phyloP scores from a whole-genome alignment of 64 coral and sea anemone species.

The Catalaphyllia jardinei region DNA sequence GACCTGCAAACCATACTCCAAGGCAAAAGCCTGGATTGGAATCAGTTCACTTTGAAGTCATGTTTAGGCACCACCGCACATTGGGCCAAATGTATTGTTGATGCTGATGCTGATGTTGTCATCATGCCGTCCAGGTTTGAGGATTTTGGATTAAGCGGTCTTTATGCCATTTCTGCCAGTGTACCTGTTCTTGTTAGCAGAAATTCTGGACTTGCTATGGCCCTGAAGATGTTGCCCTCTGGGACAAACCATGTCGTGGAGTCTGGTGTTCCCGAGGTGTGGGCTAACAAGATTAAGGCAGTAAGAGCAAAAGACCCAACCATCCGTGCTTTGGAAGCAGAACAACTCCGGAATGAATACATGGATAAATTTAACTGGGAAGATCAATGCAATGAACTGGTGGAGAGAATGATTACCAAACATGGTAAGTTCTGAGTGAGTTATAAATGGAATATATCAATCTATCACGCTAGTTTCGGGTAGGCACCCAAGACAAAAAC shows the following conservation, averaged over 20 bases:
- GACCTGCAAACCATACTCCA: too few species aligned
- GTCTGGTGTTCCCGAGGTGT: neutral
- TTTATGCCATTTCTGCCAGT: conserved; percentile 5
- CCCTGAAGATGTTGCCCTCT: neutral
- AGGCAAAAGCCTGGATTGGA: neutral
- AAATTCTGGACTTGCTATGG: neutral
- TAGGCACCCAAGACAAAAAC: neutral
- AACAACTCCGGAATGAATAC: neutral
- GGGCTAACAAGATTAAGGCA: neutral
- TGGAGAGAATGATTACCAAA: conserved; percentile 1
- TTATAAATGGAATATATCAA: neutral
- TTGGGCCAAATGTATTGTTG: neutral
- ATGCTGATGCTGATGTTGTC: neutral
- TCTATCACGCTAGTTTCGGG: too few species aligned
- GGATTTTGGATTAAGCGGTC: neutral
- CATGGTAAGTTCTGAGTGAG: neutral
- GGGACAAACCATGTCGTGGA: neutral
- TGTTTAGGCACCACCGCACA: neutral
- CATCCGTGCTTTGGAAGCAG: neutral
- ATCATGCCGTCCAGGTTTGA: neutral
- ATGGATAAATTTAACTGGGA: neutral
- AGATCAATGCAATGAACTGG: neutral
- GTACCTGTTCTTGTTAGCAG: neutral
- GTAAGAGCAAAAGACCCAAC: neutral
- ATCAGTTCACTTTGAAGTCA: neutral